phyloP scores from a whole-genome alignment of 1,140 invertebrate genomes.

The Zaprionus nigranus region DNA sequence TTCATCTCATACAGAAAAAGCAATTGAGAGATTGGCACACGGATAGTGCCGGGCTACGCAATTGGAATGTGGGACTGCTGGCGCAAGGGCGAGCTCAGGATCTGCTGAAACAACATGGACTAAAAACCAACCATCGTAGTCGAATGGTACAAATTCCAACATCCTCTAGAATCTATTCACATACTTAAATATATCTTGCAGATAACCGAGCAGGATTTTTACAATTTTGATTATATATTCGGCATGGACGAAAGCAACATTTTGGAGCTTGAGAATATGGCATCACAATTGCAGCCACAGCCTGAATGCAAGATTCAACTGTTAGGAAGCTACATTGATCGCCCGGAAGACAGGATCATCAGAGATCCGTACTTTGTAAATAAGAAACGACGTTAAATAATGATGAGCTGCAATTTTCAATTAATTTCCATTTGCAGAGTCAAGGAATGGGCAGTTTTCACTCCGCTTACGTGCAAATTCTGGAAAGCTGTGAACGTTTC shows the following conservation, averaged over 20 bases:
- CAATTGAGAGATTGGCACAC: constrained; percentile 90
- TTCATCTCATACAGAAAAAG: constrained; percentile 88
- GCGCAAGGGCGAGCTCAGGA: constrained; percentile 91
- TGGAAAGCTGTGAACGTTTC: constrained; percentile 68
- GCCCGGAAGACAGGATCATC: constrained; percentile 90
- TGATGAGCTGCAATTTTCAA: neutral
- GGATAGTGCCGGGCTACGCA: constrained; percentile 93
- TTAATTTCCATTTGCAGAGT: constrained; percentile 44
- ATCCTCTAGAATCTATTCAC: neutral
- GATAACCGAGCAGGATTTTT: constrained; percentile 90
- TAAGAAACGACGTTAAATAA: neutral
- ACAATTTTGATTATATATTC: constrained; percentile 93
- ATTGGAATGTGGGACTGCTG: constrained; percentile 92
- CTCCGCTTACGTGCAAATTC: constrained; percentile 60
- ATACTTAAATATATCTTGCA: constrained; percentile 71
- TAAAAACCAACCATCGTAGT: constrained; percentile 88
- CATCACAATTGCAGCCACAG: constrained; percentile 84
- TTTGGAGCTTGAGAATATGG: constrained; percentile 87
- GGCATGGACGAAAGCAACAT: constrained; percentile 95
- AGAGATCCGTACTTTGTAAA: constrained; percentile 94
- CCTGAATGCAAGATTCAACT: constrained; percentile 89
- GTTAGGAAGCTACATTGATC: constrained; percentile 92
- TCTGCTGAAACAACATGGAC: constrained; percentile 87
- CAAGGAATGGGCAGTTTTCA: constrained; percentile 63
- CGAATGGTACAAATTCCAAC: constrained; percentile 85